Evolutionary conservation across 2,113 vertebrate genomes (phyloP).

Genomic region (Malurus alboscapulatus): DNA sequence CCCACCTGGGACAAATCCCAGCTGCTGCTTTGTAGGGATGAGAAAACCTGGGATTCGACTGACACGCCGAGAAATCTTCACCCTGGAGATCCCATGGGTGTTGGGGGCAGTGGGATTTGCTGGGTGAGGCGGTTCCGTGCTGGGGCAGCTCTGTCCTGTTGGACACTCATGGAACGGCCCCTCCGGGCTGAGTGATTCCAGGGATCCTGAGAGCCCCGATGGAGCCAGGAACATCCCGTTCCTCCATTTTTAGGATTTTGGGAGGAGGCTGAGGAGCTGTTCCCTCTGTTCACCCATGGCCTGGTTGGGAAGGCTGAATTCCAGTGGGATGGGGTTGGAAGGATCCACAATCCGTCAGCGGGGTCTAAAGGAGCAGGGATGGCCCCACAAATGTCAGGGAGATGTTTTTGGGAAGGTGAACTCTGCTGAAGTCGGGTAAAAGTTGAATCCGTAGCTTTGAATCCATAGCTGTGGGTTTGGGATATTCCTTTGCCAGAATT

Average conservation of each 20-base stretch:
- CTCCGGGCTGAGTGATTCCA: not conserved
- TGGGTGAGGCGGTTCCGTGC: not conserved
- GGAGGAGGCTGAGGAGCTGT: not conserved
- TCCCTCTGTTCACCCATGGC: not conserved
- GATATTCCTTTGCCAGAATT: not conserved
- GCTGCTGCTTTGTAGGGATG: not conserved
- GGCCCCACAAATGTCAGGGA: rapidly evolving
- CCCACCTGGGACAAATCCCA: not conserved
- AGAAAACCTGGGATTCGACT: not conserved
- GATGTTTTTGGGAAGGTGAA: not conserved
- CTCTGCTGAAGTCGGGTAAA: not conserved
- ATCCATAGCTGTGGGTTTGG: not conserved
- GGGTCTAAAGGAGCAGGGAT: not conserved
- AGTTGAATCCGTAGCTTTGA: not conserved
- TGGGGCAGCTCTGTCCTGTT: too few species aligned
- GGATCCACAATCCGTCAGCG: not conserved
- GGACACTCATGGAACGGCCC: not conserved
- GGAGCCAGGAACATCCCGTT: not conserved
- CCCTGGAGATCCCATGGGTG: not conserved
- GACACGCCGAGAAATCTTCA: not conserved
- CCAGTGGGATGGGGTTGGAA: not conserved
- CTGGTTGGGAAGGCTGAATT: not conserved
- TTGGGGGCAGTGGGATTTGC: not conserved
- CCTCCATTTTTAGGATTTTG: not conserved
- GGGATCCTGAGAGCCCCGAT: not conserved